Conservation (phyloP, 2,888 invertebrate genomes). For the Diachrysia chrysitis region DNA sequence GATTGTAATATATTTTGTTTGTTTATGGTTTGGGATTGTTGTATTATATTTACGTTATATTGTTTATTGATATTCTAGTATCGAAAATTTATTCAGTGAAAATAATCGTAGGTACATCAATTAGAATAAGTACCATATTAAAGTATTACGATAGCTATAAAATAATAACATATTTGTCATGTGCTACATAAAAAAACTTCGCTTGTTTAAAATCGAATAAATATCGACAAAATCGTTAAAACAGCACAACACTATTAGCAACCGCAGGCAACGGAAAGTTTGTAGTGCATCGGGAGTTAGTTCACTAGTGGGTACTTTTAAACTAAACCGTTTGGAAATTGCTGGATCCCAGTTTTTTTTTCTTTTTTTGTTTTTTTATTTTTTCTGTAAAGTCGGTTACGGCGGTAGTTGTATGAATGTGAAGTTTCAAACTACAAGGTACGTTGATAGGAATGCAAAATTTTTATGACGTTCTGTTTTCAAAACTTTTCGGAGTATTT, state of each 20-base stretch:
- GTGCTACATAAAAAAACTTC: neutral
- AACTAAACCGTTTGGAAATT: constrained; percentile 76
- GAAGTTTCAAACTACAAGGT: constrained; percentile 34
- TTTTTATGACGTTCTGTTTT: constrained; percentile 24
- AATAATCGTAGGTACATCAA: neutral
- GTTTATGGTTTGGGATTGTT: constrained; percentile 36
- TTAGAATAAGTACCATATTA: neutral
- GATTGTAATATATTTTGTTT: constrained; percentile 32
- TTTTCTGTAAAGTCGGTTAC: constrained; percentile 38
- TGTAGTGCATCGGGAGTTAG: constrained; percentile 71
- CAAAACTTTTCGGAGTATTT: neutral
- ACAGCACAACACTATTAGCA: constrained; percentile 49
- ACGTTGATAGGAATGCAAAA: constrained; percentile 8
- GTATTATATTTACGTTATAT: constrained; percentile 9
- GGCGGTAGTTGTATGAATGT: constrained; percentile 43
- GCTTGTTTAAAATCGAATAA: constrained; percentile 13
- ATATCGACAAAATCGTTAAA: constrained; percentile 36
- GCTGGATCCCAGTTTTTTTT: constrained; percentile 69
- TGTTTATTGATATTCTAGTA: neutral
- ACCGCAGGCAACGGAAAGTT: constrained; percentile 68
- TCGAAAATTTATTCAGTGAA: neutral
- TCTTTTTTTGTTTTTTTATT: constrained; percentile 44
- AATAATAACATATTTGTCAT: neutral
- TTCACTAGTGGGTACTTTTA: constrained; percentile 69
- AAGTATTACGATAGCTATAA: neutral